Conservation (phyloP, 1,140 invertebrate genomes). For the Monomorium pharaonis region DNA sequence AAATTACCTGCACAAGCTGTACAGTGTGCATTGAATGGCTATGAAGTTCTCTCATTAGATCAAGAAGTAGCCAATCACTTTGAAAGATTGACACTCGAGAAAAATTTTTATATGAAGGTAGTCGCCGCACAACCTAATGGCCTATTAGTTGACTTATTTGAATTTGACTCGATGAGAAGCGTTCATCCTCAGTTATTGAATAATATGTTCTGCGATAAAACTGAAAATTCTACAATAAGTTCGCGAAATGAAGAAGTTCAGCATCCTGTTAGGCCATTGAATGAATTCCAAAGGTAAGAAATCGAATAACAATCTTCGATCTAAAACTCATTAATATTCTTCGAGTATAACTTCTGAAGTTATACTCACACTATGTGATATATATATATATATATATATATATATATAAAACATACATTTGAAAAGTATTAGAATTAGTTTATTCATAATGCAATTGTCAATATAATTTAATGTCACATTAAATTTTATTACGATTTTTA, state of each 20-base stretch:
- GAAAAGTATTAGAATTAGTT: neutral
- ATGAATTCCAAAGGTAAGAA: conserved; percentile 66
- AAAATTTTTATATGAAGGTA: conserved; percentile 86
- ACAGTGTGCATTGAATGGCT: conserved; percentile 89
- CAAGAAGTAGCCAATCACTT: conserved; percentile 80
- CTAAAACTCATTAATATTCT: neutral
- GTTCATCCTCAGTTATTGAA: conserved; percentile 51
- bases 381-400: too few species aligned
- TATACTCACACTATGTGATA: too few species aligned
- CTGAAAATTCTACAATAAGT: conserved; percentile 8
- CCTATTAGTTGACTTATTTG: conserved; percentile 85
- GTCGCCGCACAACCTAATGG: conserved; percentile 80
- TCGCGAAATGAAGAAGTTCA: conserved; percentile 43
- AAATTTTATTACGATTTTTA: conserved; percentile 17
- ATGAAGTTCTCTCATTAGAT: conserved; percentile 81
- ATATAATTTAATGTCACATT: conserved; percentile 1
- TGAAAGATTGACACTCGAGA: conserved; percentile 83
- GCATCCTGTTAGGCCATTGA: conserved; percentile 14
- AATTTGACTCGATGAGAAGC: conserved; percentile 72
- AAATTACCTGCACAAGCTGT: conserved; percentile 90
- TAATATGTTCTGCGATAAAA: conserved; percentile 22
- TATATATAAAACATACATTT: too few species aligned
- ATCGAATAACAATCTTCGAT: neutral
- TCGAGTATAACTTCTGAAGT: too few species aligned
- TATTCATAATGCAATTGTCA: conserved; percentile 13